Base-by-base conservation (phyloP, 2,888 invertebrate species). In the Amphipoea oculea region DNA sequence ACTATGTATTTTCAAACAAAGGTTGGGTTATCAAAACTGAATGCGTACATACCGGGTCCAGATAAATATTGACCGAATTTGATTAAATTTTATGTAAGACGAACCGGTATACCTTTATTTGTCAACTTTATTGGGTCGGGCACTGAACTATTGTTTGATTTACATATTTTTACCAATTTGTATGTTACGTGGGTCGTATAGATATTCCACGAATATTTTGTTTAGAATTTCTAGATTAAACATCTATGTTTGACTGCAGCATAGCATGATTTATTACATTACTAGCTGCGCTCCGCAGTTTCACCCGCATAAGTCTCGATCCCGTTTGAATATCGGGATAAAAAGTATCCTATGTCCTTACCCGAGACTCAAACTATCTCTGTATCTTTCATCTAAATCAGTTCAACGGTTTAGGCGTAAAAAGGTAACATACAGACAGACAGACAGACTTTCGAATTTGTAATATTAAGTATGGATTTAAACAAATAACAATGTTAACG, bases 81-180 rank as follows among this genome's bases (percentile, higher is more conserved):
- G 62, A 82, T 82, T 42, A 71, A 23, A 68, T 79, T 78, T 81
- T 42, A 40, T 68, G 79, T 78, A 68, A 71, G 71, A 78, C n/a
- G 57, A 54, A 0, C 62, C 29, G n/a, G n/a, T 62, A 70, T 20
- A 40, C n/a, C 62, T 83, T 71, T 81, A 72, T 78, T 81, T 84
- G 51, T 71, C 54, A 45, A 62, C 63, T 84, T 83, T 71, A 83
- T 78, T 78, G 84, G 78, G 40, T 71, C 29, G 14, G 14, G 6
- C n/a, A 29, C 2, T 57, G 67, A 68, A 79, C 79, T 84, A 84
- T 84, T 81, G 71, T 81, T 84, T 78, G 48, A 67, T 78, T 67
- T 72, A 40, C 79, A 84, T 84, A 62, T 78, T 78, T 81, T 83
- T 62, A 45, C 7, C 12, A 69, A 65, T 68, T 76, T 54, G 1